Evolutionary conservation across 2,113 vertebrate species (phyloP).

Genomic region (Mustela lutreola): DNA sequence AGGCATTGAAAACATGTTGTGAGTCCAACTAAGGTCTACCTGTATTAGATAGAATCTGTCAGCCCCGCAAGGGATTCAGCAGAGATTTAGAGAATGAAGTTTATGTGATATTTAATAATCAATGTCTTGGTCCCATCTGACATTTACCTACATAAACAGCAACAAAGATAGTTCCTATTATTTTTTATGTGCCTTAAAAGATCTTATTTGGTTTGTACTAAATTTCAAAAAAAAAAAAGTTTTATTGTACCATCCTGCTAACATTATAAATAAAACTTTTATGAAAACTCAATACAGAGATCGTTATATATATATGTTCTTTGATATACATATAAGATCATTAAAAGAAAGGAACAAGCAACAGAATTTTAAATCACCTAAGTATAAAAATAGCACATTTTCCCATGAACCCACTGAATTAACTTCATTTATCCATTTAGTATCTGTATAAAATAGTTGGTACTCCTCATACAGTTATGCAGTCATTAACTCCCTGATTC

Average conservation of each 20-base stretch:
- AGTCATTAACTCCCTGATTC: neutral
- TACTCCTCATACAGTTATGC: neutral
- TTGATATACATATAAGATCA: neutral
- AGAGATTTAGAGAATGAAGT: neutral
- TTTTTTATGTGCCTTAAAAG: neutral
- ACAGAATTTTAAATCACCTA: neutral
- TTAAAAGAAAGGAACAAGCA: neutral
- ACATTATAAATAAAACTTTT: neutral
- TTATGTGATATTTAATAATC: neutral
- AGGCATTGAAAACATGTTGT: neutral
- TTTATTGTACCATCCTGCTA: neutral
- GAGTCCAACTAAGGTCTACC: neutral
- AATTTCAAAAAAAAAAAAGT: neutral
- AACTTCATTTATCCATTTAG: too few relatives aligned
- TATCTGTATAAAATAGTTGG: neutral
- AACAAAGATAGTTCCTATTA: neutral
- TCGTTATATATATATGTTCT: neutral
- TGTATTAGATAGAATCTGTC: neutral
- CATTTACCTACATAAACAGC: neutral
- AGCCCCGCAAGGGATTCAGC: neutral
- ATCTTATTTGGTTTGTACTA: neutral
- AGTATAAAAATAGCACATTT: neutral
- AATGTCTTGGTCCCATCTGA: neutral
- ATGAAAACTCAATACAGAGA: neutral
- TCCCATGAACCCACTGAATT: neutral